phyloP scores from a whole-genome alignment of 2,888 invertebrate species.

The Argyresthia albistria region DNA sequence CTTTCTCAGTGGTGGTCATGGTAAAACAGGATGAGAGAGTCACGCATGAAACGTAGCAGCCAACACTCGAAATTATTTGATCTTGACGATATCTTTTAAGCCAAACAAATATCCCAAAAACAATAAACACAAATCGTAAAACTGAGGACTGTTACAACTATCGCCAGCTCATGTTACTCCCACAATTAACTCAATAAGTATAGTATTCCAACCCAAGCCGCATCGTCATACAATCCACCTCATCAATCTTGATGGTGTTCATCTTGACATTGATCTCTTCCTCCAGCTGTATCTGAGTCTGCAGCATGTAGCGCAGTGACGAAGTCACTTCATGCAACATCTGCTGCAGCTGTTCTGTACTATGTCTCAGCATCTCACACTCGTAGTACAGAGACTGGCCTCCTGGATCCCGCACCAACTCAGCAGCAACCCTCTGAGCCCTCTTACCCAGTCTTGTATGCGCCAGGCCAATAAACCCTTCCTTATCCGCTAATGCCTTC shows the following conservation, averaged over 20 bases:
- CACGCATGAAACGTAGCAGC: no score
- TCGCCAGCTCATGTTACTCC: neutral
- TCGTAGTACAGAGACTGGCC: slow-evolving; percentile 77
- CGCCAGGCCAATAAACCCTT: slow-evolving; percentile 80
- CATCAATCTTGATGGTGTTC: slow-evolving; percentile 86
- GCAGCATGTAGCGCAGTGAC: slow-evolving; percentile 80
- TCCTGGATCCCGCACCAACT: slow-evolving; percentile 81
- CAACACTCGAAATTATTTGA: no score
- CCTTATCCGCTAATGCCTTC: slow-evolving; percentile 80
- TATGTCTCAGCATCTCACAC: slow-evolving; percentile 70
- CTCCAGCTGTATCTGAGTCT: slow-evolving; percentile 83
- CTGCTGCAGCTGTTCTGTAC: slow-evolving; percentile 69
- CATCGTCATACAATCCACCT: slow-evolving; percentile 83
- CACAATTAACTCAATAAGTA: neutral
- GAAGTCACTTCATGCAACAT: slow-evolving; percentile 76
- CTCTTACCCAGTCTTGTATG: slow-evolving; percentile 82
- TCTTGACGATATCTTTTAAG: no score
- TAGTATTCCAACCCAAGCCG: slow-evolving; percentile 70
- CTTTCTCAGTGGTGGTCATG: no score
- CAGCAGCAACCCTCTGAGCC: slow-evolving; percentile 78
- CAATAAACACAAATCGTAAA: no score
- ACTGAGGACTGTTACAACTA: neutral
- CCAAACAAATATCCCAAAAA: no score
- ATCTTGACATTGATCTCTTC: slow-evolving; percentile 87
- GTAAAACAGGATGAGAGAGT: no score